Conservation (phyloP, 2,888 invertebrate genomes). For the Rotaria magnacalcarata region DNA sequence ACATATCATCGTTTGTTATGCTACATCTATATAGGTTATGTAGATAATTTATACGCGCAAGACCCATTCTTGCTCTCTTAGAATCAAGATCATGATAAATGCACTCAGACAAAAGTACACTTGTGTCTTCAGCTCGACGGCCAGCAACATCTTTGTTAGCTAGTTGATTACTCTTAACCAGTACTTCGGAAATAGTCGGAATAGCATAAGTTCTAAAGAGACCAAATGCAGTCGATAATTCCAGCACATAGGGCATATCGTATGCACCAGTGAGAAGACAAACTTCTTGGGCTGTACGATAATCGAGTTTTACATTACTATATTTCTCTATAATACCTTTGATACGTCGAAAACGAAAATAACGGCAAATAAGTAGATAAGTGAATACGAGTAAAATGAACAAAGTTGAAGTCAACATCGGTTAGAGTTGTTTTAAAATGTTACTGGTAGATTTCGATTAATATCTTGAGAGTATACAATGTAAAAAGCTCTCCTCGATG, state of each 20-base stretch:
- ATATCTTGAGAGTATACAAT: no score
- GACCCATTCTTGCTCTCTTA: neutral
- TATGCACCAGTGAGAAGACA: neutral
- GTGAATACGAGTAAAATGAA: neutral
- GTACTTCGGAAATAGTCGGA: neutral
- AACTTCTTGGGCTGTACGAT: neutral
- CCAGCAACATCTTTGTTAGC: neutral
- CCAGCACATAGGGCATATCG: neutral
- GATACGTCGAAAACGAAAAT: neutral
- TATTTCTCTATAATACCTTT: neutral
- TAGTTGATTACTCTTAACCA: neutral
- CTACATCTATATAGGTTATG: neutral
- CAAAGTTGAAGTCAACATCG: neutral
- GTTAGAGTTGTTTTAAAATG: no score
- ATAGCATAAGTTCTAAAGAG: neutral
- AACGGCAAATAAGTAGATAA: neutral
- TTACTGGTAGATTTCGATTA: no score
- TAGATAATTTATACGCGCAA: neutral
- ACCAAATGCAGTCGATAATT: neutral
- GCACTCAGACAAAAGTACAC: neutral
- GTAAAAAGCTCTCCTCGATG: no score
- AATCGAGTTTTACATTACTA: neutral
- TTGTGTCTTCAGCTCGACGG: neutral
- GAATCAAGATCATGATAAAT: neutral
- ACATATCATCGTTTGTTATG: neutral